Base-by-base conservation (phyloP, 2,797 vertebrate species). In the Muraenolepis orangiensis region DNA sequence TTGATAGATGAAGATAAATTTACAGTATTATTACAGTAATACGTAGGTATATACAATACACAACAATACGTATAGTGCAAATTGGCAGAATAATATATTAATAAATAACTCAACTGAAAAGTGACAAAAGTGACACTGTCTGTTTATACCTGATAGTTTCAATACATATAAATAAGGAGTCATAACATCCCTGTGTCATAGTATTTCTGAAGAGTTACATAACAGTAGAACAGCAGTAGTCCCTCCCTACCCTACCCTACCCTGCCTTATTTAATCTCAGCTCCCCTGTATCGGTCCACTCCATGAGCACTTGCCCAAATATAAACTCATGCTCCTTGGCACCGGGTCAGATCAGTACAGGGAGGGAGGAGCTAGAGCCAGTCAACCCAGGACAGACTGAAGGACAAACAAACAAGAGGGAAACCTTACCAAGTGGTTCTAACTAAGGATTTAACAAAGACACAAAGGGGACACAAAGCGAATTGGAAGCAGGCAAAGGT, bases 241-340 rank as follows among this genome's bases (percentile, higher is more conserved):
- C 68, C 61, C 4, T 20, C 4, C 42, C 42, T 20, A 4, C 66
- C 46, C 66, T 74, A 1, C 18, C 70, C n/a, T 82, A 64, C 26
- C 64, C 64, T 66, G 4, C 64, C 64, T 29, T 13, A n/a, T 57
- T 6, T 57, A 23, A 1, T 46, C 42, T 6, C 42, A 0, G 2
- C 46, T 20, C 1, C n/a, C n/a, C 20, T n/a, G 20, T 64, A 80
- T 78, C 79, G 74, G 40, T n/a, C n/a, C n/a, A 71, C 73, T 7
- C 32, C 82, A 82, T 75, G 73, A 84, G 73, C 89, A 80, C 86
- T 85, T 84, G 69, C 72, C 92, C 92, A 94, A 94, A 95, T 94
- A 93, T 93, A 93, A 94, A 91, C 89, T 77, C 29, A 75, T 81
- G 78, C 79, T 87, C 87, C 71, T 89, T 93, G 93, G 94, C 92